Conservation (phyloP, 2,888 invertebrate species). For the Allophyes oxyacanthae region DNA sequence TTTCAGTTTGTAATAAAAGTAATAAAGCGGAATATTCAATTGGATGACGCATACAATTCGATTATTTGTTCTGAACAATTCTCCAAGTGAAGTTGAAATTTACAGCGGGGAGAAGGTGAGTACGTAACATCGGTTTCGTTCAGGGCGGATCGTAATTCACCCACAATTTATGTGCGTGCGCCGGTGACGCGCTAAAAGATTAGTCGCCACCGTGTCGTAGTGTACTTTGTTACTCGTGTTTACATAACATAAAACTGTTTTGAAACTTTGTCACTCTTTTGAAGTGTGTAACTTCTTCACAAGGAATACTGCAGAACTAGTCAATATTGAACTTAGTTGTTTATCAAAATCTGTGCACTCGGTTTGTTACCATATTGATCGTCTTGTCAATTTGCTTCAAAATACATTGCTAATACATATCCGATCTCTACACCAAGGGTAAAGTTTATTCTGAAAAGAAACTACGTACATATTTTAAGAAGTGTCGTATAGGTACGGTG, state of each 20-base stretch:
- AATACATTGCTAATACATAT: constrained; percentile 15
- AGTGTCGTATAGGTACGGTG: constrained; percentile 30
- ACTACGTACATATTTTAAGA: constrained; percentile 50
- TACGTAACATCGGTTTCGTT: constrained; percentile 71
- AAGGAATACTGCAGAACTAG: constrained; percentile 12
- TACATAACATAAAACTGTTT: constrained; percentile 39
- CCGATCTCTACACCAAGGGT: constrained; percentile 17
- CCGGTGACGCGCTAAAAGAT: constrained; percentile 86
- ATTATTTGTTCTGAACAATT: constrained; percentile 71
- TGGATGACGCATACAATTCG: constrained; percentile 69
- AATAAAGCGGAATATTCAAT: constrained; percentile 71
- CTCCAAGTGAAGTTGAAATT: constrained; percentile 72
- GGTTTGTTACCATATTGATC: constrained; percentile 30
- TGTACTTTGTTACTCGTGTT: constrained; percentile 46
- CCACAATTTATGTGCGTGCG: constrained; percentile 86
- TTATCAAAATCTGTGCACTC: constrained; percentile 26
- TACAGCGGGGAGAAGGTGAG: constrained; percentile 74
- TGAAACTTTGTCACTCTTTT: constrained; percentile 40
- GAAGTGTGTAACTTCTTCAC: no score
- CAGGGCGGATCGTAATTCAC: constrained; percentile 79
- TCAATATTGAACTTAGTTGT: constrained; percentile 18
- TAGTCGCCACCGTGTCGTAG: constrained; percentile 67
- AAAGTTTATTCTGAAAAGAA: constrained; percentile 36
- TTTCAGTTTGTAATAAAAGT: constrained; percentile 62
- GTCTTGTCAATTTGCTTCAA: constrained; percentile 18